Evolutionary conservation across 2,888 invertebrate genomes (phyloP).

Genomic region (Subacronicta megacephala): DNA sequence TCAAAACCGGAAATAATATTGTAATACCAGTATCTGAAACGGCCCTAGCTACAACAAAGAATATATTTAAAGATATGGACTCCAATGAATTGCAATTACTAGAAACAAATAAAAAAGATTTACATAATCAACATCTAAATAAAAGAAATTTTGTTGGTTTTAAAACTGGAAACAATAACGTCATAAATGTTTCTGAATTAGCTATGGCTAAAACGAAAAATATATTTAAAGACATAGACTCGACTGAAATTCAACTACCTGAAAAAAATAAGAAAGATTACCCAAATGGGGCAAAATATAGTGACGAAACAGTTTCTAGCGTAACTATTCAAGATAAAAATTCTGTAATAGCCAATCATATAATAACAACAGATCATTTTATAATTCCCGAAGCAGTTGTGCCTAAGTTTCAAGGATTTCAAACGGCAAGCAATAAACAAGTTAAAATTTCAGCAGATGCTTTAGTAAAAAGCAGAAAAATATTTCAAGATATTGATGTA

Average conservation of each 20-base stretch:
- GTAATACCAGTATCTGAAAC: conserved; percentile 61
- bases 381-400: conserved; percentile 1
- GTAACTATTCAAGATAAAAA: background rate
- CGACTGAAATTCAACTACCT: conserved; percentile 10
- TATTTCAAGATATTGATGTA: conserved; percentile 57
- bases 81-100: conserved; percentile 11
- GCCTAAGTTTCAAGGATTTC: conserved; percentile 60
- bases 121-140: background rate
- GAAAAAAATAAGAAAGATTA: conserved; percentile 14
- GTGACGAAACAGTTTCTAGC: no score
- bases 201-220: conserved; percentile 63
- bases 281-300: conserved; percentile 3
- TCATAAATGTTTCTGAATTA: conserved; percentile 62
- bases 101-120: conserved; percentile 8
- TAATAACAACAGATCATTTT: conserved; percentile 11
- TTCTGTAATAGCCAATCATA: background rate
- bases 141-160: conserved; percentile 20
- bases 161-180: conserved; percentile 68
- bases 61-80: conserved; percentile 61
- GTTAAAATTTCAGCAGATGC: conserved; percentile 63
- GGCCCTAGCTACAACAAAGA: conserved; percentile 58
- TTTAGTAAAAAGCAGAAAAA: conserved; percentile 63
- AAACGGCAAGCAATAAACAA: conserved; percentile 71
- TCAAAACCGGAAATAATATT: conserved; percentile 68
- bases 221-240: conserved; percentile 65